Base-by-base conservation (phyloP, 1,140 invertebrate species). In the Scaptomyza hsui region DNA sequence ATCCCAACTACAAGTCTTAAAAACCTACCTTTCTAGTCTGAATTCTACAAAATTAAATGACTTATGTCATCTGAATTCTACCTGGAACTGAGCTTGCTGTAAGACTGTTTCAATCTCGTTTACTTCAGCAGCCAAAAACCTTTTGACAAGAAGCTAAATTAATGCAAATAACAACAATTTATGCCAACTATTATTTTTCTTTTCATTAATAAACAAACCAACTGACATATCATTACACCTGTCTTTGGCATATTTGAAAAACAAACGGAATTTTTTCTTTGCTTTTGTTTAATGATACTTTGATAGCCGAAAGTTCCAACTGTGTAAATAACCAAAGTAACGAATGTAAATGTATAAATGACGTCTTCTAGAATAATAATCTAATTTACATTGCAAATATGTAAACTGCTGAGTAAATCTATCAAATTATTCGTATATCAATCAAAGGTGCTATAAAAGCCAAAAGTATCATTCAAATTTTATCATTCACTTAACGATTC, bases 401-500 rank as follows among this genome's bases (percentile, higher is more conserved):
- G 16, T 42, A 4, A 21, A 5, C 39, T 32, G 24, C 48, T 53
- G 39, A 9, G 16, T 29, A 62, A 62, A 62, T 3, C 3, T 21
- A 19, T 4, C 3, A 4, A 42, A 41, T 32, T 41, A 39, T 29
- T 29, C 10, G 12, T 26, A 41, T 26, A 26, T 35, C 16, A 24
- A 37, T 37, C 19, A 29, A 18, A 37, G n/a, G 9, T 1, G 5
- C 55, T 59, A 65, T 65, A 52, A 18, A 65, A 59, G 15, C 12
- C 53, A 4, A 47, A 21, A 21, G 45, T 1, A 32, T 7, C 15
- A 18, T 21, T 21, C 9, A 10, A 16, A 42, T 7, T 9, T 21
- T 35, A 47, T 41, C 55, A 60, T 19, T 59, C 12, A 16, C 1
- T 1, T 2, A 15, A 42, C 10, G 37, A 59, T 57, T 48, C 5